phyloP scores from a whole-genome alignment of 2,113 vertebrate genomes.

The Gambusia holbrooki region DNA sequence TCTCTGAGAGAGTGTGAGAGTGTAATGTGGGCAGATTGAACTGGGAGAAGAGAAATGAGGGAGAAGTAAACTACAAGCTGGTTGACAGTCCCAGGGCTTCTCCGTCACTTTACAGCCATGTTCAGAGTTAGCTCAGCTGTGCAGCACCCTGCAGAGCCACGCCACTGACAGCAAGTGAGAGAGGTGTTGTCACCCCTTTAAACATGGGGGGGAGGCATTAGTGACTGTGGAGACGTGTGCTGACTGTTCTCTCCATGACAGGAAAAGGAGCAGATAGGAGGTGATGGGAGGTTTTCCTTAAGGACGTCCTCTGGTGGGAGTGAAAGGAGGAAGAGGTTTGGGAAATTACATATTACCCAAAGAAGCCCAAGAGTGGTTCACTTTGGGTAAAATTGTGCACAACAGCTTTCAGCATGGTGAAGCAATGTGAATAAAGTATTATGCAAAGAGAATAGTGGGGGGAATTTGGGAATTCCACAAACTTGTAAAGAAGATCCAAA shows the following conservation, averaged over 20 bases:
- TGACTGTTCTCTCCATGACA: constrained; percentile 70
- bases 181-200: constrained; percentile 67
- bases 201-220: constrained; percentile 64
- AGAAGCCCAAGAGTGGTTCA: constrained; percentile 14
- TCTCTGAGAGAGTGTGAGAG: constrained; percentile 58
- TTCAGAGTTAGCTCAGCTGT: constrained; percentile 19
- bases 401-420: neutral
- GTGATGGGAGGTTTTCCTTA: constrained; percentile 53
- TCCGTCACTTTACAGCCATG: constrained; percentile 65
- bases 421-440: constrained; percentile 4
- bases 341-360: constrained; percentile 20
- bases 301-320: constrained; percentile 35
- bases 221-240: constrained; percentile 47
- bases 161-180: constrained; percentile 41
- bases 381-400: neutral
- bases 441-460: constrained; percentile 2
- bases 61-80: constrained; percentile 59
- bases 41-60: constrained; percentile 39
- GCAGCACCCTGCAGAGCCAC: constrained; percentile 39
- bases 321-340: neutral
- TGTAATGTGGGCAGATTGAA: constrained; percentile 8
- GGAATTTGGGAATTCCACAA: constrained; percentile 2
- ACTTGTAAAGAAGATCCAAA: neutral
- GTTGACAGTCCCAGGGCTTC: constrained; percentile 54
- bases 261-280: constrained; percentile 54